Evolutionary conservation across 2,888 invertebrate genomes (phyloP).

Genomic region (Thymelicus sylvestris): DNA sequence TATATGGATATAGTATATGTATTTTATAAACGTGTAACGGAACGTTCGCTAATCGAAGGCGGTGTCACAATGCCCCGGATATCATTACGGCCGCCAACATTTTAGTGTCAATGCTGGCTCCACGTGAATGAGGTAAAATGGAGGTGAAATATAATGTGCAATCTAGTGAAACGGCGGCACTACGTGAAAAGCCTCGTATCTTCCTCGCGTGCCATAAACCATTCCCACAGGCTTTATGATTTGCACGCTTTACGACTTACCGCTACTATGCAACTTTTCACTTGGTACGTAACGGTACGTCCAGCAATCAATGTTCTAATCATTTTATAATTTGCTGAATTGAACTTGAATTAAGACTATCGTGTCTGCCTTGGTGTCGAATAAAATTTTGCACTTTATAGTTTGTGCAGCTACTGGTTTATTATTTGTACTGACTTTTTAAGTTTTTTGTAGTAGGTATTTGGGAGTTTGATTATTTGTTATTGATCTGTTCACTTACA

Average conservation of each 20-base stretch:
- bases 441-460: no score
- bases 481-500: no score
- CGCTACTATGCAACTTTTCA: slow-evolving; percentile 58
- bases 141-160: slow-evolving; percentile 69
- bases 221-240: slow-evolving; percentile 63
- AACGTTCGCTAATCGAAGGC: slow-evolving; percentile 14
- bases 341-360: slow-evolving; percentile 29
- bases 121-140: slow-evolving; percentile 39
- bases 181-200: slow-evolving; percentile 61
- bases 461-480: no score
- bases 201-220: slow-evolving; percentile 71
- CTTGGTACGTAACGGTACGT: slow-evolving; percentile 50
- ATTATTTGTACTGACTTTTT: no score
- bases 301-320: slow-evolving; percentile 37
- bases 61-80: slow-evolving; percentile 2
- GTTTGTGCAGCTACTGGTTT: no score
- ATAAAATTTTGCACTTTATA: no score
- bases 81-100: not conserved
- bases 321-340: slow-evolving; percentile 32
- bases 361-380: not conserved
- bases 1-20: no score
- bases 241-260: slow-evolving; percentile 67
- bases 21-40: not conserved
- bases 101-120: not conserved
- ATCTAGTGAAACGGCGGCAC: slow-evolving; percentile 68